A percentile compares a stretch with the other conserved stretches of the same genome.
These are phyloP conservation scores for Anguilla pacifica DNA, from an alignment of 2,797 vertebrate species.

Conservation along the genomic window DNA sequence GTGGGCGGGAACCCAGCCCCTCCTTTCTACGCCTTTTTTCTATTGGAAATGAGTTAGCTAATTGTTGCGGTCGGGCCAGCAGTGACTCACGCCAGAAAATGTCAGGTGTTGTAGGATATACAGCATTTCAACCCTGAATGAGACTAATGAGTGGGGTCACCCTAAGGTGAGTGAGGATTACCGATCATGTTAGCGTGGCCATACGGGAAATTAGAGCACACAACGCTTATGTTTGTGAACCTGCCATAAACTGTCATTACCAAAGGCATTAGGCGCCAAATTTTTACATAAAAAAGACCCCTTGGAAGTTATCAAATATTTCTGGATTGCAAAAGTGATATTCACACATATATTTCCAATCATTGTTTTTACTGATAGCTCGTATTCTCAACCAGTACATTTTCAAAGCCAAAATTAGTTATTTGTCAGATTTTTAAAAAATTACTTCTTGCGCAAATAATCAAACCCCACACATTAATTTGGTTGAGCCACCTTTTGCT, in stretches of 20 bases:
- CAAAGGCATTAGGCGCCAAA: background rate
- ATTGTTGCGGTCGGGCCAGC: slow-evolving; percentile 22
- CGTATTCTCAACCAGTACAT: background rate
- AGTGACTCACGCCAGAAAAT: slow-evolving; percentile 33
- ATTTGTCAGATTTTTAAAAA: background rate
- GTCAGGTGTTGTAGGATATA: slow-evolving; percentile 28
- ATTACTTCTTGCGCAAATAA: too few relatives aligned
- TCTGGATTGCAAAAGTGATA: background rate
- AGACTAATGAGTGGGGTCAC: background rate
- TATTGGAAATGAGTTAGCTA: slow-evolving; percentile 18
- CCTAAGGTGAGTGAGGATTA: slow-evolving; percentile 13
- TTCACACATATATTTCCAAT: background rate
- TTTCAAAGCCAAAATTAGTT: background rate
- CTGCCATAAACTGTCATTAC: background rate
- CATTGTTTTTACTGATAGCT: background rate
- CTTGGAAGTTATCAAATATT: background rate
- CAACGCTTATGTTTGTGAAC: background rate
- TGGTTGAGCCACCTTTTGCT: too few relatives aligned
- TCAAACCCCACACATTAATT: too few relatives aligned
- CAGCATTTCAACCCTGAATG: slow-evolving; percentile 7
- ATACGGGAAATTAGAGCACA: background rate
- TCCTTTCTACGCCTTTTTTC: slow-evolving; percentile 9
- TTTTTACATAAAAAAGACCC: background rate
- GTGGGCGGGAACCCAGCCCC: slow-evolving; percentile 25
- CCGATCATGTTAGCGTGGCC: background rate